phyloP scores from a whole-genome alignment of 2,113 vertebrate species.

The Scalopus aquaticus region DNA sequence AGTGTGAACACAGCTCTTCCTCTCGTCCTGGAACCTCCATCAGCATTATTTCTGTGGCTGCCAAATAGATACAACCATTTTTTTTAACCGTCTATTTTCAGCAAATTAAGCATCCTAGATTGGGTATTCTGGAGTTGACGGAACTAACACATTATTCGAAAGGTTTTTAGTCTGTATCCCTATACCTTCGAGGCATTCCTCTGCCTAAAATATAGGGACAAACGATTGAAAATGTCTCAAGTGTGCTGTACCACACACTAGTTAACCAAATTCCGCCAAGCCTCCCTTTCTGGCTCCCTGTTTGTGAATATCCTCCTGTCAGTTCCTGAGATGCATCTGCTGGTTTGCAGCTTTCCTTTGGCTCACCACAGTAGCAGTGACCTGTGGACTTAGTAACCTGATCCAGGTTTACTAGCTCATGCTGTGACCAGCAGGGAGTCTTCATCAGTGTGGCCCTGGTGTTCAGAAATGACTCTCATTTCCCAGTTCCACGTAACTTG shows the following conservation, averaged over 20 bases:
- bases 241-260: too few relatives aligned
- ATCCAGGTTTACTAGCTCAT: background rate
- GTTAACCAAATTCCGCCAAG: background rate
- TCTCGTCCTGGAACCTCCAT: too few relatives aligned
- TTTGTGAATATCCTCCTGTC: background rate
- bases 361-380: background rate
- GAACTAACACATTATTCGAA: background rate
- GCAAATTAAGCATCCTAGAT: background rate
- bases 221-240: background rate
- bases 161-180: background rate
- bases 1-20: fast-evolving
- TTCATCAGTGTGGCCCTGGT: background rate
- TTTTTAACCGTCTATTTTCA: background rate
- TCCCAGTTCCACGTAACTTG: background rate
- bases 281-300: background rate
- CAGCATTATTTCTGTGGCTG: background rate
- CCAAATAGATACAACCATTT: background rate
- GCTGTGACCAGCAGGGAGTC: background rate
- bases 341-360: background rate
- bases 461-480: background rate
- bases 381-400: background rate
- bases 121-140: background rate
- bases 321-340: background rate
- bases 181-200: background rate
- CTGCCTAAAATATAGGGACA: background rate